phyloP scores from a whole-genome alignment of 2,797 vertebrate species.

The Thripadectes ignobilis region DNA sequence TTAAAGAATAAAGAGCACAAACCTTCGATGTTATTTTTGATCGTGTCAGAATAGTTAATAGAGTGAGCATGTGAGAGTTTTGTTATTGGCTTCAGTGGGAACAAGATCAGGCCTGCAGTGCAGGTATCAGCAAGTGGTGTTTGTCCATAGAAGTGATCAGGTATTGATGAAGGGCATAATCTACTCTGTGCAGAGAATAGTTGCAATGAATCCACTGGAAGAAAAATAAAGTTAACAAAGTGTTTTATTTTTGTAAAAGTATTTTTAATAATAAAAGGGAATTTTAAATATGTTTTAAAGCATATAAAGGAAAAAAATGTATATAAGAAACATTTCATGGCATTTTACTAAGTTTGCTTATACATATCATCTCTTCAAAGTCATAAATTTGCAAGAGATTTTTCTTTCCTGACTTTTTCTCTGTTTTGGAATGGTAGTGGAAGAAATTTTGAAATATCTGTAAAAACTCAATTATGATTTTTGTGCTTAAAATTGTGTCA shows the following conservation, averaged over 20 bases:
- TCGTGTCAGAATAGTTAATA: background rate
- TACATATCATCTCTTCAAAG: background rate
- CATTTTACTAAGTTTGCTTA: background rate
- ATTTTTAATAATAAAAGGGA: background rate
- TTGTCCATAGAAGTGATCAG: background rate
- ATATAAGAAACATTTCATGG: background rate
- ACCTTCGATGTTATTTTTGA: background rate
- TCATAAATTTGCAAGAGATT: background rate
- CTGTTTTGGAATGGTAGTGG: background rate
- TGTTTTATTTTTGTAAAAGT: conserved; percentile 5
- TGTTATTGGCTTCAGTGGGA: background rate
- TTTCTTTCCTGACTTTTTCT: background rate
- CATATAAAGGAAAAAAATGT: background rate
- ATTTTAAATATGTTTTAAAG: background rate
- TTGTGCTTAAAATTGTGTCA: background rate
- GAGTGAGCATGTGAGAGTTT: background rate
- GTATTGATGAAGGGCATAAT: background rate
- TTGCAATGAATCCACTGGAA: background rate
- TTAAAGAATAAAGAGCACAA: background rate
- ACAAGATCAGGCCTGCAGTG: background rate
- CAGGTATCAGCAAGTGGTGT: background rate
- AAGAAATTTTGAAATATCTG: background rate
- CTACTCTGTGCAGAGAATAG: background rate
- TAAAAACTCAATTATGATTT: background rate
- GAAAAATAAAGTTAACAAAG: background rate